Base-by-base conservation (phyloP, 2,888 invertebrate species). In the Ommatoiulus sabulosus region DNA sequence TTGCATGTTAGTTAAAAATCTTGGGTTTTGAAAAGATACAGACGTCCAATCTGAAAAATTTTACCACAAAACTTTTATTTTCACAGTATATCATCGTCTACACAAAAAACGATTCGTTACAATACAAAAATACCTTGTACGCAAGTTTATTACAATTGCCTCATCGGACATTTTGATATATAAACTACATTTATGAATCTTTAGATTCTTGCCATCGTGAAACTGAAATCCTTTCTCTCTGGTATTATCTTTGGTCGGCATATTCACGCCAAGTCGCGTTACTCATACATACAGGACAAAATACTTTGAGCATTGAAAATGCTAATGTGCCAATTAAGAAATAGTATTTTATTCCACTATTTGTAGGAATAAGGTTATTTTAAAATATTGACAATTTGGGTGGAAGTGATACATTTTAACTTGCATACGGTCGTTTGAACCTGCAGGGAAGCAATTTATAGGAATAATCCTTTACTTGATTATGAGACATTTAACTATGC, bases 111-210 rank as follows among this genome's bases (percentile, higher is more conserved):
- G 24, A 24, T 20, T 72, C 24, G n/a, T 72, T 24, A 72, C 72
- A n/a, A 72, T 72, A 72, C 72, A 72, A 72, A 72, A 72, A 72
- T 72, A 72, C 72, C 72, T 72, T 24, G 72, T 24, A 72, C 72
- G 24, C 72, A n/a, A 72, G 72, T 72, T 72, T 72, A 72, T 72
- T 63, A 72, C 24, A 72, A 72, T 24, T 72, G 72, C 24, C 20
- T 63, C 72, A 10, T 24, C 24, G 72, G 72, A 24, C 57, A 57
- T 57, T 17, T 57, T 17, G 15, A 72, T 8, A n/a, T 24, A 72
- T 72, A 72, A 72, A 24, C 6, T 72, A 72, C n/a, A 8, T 24
- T 72, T 72, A 24, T 72, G 20, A 72, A 8, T 5, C 20, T 72
- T 24, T 24, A 24, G 7, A 72, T n/a, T 72, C 8, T 72, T 8